Evolutionary conservation across 2,797 vertebrate genomes (phyloP).

Genomic region (Bovichtus variegatus): DNA sequence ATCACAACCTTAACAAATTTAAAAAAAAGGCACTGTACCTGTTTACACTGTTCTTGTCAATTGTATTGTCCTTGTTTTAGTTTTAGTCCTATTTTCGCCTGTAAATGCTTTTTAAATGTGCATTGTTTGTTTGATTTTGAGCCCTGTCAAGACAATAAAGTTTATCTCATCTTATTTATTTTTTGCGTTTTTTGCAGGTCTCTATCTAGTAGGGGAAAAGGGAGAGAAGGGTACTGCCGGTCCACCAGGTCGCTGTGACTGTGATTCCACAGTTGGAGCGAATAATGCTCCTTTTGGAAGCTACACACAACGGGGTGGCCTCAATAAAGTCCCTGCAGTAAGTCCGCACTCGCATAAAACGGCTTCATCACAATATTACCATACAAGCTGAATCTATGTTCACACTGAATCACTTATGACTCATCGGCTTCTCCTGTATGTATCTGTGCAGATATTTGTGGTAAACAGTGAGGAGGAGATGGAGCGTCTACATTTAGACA

Average conservation of each 20-base stretch:
- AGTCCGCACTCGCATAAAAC: conserved; percentile 52
- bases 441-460: conserved; percentile 91
- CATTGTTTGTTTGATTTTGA: neutral
- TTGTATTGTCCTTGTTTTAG: neutral
- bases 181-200: conserved; percentile 79
- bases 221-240: conserved; percentile 93
- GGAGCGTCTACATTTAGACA: conserved; percentile 86
- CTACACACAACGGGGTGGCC: conserved; percentile 81
- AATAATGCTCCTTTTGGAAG: conserved; percentile 88
- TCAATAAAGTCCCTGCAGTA: conserved; percentile 90
- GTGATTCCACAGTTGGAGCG: conserved; percentile 78
- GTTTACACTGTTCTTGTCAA: neutral
- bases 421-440: neutral
- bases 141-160: neutral
- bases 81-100: neutral
- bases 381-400: neutral
- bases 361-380: neutral
- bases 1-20: neutral
- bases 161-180: neutral
- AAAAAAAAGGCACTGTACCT: neutral
- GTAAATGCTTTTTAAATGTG: neutral
- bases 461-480: conserved; percentile 94
- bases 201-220: conserved; percentile 92
- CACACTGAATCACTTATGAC: neutral
- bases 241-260: conserved; percentile 91